A percentile compares a stretch with the other conserved stretches of the same genome.
These are phyloP conservation scores for Nycticebus coucang DNA, from an alignment of 2,113 vertebrate species.

Conservation along the genomic window DNA sequence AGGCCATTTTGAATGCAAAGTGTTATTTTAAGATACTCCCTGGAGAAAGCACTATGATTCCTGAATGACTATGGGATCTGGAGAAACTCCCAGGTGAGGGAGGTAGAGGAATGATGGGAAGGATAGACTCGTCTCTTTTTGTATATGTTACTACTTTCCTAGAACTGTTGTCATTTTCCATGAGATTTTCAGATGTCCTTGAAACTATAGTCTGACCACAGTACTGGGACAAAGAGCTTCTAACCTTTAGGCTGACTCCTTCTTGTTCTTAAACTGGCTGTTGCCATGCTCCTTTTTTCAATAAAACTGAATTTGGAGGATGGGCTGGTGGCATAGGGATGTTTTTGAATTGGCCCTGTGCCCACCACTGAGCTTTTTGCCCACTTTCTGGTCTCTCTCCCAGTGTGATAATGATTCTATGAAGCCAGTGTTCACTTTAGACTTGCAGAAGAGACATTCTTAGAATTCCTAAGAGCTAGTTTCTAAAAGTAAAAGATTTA, in stretches of 20 bases:
- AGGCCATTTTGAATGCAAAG: slow-evolving; percentile 63
- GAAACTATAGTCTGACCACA: not conserved
- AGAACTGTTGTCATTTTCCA: not conserved
- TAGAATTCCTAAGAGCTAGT: slow-evolving; percentile 72
- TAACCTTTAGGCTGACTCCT: not conserved
- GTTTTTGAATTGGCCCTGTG: not conserved
- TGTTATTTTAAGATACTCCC: slow-evolving; percentile 67
- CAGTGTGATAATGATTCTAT: not conserved
- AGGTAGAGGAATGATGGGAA: not conserved
- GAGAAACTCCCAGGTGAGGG: not conserved
- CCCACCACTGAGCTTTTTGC: not conserved
- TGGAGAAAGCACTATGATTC: slow-evolving; percentile 44
- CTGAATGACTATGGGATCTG: not conserved
- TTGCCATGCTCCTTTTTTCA: not conserved
- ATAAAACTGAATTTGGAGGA: not conserved
- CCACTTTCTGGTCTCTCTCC: slow-evolving; percentile 28
- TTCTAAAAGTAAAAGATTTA: slow-evolving; percentile 71
- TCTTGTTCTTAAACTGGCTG: not conserved
- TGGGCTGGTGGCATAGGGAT: not conserved
- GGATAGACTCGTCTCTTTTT: not conserved
- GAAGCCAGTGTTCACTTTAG: slow-evolving; percentile 48
- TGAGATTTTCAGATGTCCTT: not conserved
- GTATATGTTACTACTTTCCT: not conserved
- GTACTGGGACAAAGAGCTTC: not conserved
- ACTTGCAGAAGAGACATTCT: slow-evolving; percentile 70